Evolutionary conservation across 1,140 invertebrate species (phyloP).

Genomic region (Agrilus planipennis): DNA sequence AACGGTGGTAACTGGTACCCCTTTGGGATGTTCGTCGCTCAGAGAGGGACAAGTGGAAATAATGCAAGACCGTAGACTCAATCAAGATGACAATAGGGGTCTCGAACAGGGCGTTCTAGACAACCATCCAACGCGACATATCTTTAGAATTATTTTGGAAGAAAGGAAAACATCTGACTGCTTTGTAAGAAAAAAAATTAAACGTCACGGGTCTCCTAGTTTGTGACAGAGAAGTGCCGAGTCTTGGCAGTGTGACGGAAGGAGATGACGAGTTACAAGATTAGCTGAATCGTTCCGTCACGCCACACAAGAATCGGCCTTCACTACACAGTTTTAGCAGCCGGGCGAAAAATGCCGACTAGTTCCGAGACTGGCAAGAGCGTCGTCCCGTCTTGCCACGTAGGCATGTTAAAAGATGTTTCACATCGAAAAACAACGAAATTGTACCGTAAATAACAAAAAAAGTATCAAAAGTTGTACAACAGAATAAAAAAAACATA

Average conservation of each 20-base stretch:
- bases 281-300: background rate
- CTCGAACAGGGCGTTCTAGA: slow-evolving; percentile 82
- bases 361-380: too few species aligned
- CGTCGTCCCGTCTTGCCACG: too few species aligned
- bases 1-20: slow-evolving; percentile 71
- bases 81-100: slow-evolving; percentile 90
- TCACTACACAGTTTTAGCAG: too few species aligned
- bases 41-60: slow-evolving; percentile 74
- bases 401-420: too few species aligned
- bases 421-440: too few species aligned
- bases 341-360: too few species aligned
- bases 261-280: background rate
- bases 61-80: slow-evolving; percentile 88
- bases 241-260: slow-evolving; percentile 11
- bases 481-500: too few species aligned
- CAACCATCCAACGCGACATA: slow-evolving; percentile 67
- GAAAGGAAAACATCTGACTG: too few species aligned
- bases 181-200: too few species aligned
- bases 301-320: background rate
- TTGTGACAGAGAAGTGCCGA: slow-evolving; percentile 31
- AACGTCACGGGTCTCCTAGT: too few species aligned
- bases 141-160: slow-evolving; percentile 68
- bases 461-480: too few species aligned
- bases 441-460: too few species aligned
- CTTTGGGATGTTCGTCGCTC: slow-evolving; percentile 75